Evolutionary conservation across 2,888 invertebrate species (phyloP).

Genomic region (Amphipyra tragopoginis): DNA sequence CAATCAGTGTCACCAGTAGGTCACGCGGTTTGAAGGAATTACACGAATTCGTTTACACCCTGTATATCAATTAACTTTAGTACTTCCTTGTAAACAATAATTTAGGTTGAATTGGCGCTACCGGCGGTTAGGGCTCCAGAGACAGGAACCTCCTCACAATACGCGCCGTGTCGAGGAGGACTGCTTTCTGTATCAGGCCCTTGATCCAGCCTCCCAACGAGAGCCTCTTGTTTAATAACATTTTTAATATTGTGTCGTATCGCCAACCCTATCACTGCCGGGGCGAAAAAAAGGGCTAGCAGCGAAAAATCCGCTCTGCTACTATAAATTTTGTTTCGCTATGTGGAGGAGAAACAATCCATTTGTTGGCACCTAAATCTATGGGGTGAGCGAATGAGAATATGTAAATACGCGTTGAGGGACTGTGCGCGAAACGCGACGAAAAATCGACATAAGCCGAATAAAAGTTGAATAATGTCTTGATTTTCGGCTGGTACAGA

Average conservation of each 20-base stretch:
- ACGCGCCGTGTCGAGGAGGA: too few relatives aligned
- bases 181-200: too few relatives aligned
- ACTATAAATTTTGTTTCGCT: slow-evolving; percentile 81
- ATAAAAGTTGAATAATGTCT: slow-evolving; percentile 63
- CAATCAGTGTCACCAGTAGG: too few relatives aligned
- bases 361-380: slow-evolving; percentile 84
- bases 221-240: too few relatives aligned
- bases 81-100: too few relatives aligned
- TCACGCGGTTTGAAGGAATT: too few relatives aligned
- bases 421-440: slow-evolving; percentile 52
- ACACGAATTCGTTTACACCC: too few relatives aligned
- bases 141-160: too few relatives aligned
- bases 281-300: slow-evolving; percentile 53
- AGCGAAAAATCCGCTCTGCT: slow-evolving; percentile 73
- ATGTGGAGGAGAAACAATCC: slow-evolving; percentile 83
- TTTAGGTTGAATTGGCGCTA: too few relatives aligned
- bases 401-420: slow-evolving; percentile 77
- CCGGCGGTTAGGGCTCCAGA: too few relatives aligned
- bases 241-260: not conserved
- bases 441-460: slow-evolving; percentile 51
- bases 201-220: too few relatives aligned
- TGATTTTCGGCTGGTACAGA: slow-evolving; percentile 54
- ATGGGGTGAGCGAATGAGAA: slow-evolving; percentile 76
- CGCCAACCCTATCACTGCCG: slow-evolving; percentile 51
- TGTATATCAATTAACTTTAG: too few relatives aligned